Base-by-base conservation (phyloP, 2,888 invertebrate genomes). In the Stenichneumon culpator region DNA sequence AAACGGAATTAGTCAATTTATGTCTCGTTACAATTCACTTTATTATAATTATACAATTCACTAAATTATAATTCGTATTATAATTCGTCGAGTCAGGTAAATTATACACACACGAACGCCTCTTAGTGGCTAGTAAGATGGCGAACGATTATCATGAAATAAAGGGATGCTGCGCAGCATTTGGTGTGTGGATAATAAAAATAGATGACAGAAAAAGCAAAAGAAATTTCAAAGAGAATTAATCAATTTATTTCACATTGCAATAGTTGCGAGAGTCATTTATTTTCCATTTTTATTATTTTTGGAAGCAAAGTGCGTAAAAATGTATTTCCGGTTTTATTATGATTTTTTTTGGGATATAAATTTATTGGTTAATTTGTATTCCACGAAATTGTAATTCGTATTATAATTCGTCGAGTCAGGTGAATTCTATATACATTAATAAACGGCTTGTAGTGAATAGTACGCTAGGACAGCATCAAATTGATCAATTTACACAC, bases 141-240 rank as follows among this genome's bases (percentile, higher is more conserved):
- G 5, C 32, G 32, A 32, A 32, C 32, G 32, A 32, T 32, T 32
- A 3, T 32, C 5, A 32, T 32, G 5, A 32, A 32, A 32, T 32
- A 5, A 86, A 86, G 84, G 84, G 86, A 77, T 78, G 63, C 57
- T 63, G 73, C 60, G 50, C 85, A 80, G 60, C 82, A 78, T 79
- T 80, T 73, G 60, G 14, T 44, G 9, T 57, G 25, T 77, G 36
- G 3, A 39, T 32, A 50, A 52, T 28, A n/a, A 39, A 72, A 60
- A 70, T 63, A 0, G 5, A 63, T 25, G 22, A 16, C 22, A n/a
- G 69, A 16, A 16, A 44, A 22, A 32, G 32, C 16, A 52, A 36
- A 36, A 36, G 52, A 52, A 52, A 52, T 36, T 19, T 63, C 32
- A 2, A 39, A 39, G 9, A 39, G 39, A 50, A 52, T 14, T 7